Evolutionary conservation across 2,888 invertebrate genomes (phyloP).

Genomic region (Trypoxylon attenuatum): DNA sequence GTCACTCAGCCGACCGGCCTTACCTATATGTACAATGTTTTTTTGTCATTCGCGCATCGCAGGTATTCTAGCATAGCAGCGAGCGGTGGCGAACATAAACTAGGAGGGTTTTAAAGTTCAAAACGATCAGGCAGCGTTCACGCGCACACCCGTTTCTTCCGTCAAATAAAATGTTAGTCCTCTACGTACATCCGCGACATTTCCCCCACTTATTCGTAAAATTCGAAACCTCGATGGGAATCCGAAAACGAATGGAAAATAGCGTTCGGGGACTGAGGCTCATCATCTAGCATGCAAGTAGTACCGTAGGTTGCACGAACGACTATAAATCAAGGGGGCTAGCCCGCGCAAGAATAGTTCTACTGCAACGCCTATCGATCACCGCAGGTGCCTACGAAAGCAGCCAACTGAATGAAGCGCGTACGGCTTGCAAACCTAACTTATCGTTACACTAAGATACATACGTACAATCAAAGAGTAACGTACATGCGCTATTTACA

Average conservation of each 20-base stretch:
- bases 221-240: too few species aligned
- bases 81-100: conserved; percentile 36
- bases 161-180: not conserved
- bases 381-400: conserved; percentile 2
- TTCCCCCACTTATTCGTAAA: not conserved
- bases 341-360: not conserved
- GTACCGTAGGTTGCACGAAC: not conserved
- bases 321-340: not conserved
- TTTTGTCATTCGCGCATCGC: conserved; percentile 58
- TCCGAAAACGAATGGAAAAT: not conserved
- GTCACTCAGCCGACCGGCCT: conserved; percentile 67
- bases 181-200: not conserved
- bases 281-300: not conserved
- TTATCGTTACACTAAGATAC: too few species aligned
- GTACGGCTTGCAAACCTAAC: too few species aligned
- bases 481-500: too few species aligned
- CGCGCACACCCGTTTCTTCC: conserved; percentile 6
- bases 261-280: too few species aligned
- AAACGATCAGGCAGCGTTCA: conserved; percentile 16
- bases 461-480: too few species aligned
- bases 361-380: not conserved
- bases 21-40: conserved; percentile 55
- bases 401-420: not conserved
- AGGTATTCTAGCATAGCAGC: conserved; percentile 52
- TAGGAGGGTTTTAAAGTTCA: conserved; percentile 11